Evolutionary conservation across 2,797 vertebrate genomes (phyloP).

Genomic region (Taenioides sp.): DNA sequence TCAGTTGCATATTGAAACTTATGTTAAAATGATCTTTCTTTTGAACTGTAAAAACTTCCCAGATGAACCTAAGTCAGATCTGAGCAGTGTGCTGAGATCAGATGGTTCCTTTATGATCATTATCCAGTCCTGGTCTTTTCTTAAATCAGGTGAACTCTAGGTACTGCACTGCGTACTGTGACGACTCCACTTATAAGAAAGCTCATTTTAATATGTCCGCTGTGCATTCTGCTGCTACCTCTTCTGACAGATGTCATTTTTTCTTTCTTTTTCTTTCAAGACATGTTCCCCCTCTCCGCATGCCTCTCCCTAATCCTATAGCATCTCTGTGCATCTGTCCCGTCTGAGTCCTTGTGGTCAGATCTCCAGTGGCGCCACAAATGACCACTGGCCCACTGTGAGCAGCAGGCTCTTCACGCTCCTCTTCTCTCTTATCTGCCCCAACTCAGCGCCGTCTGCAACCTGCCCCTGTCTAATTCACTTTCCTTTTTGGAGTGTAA

Average conservation of each 20-base stretch:
- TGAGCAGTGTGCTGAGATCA: constrained; percentile 1
- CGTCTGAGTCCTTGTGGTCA: constrained; percentile 47
- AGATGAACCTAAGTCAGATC: not conserved
- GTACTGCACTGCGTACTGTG: not conserved
- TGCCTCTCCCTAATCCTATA: constrained; percentile 49
- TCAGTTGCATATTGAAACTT: not conserved
- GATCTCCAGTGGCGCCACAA: constrained; percentile 53
- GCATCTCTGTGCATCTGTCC: constrained; percentile 52
- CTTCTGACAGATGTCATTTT: constrained; percentile 23
- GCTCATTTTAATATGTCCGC: constrained; percentile 15
- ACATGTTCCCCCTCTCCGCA: constrained; percentile 34
- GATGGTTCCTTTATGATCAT: not conserved
- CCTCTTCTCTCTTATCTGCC: constrained; percentile 42
- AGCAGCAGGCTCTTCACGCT: constrained; percentile 43
- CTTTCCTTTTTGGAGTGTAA: not conserved
- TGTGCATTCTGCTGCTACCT: not conserved
- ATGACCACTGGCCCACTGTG: constrained; percentile 52
- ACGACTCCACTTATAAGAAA: constrained; percentile 10
- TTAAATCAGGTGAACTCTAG: constrained; percentile 6
- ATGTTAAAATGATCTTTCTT: not conserved
- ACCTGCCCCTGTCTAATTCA: constrained; percentile 27
- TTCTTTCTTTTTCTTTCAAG: constrained; percentile 33
- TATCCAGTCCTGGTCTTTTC: constrained; percentile 13
- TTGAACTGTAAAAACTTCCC: not conserved
- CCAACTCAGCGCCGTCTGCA: constrained; percentile 27